Base-by-base conservation (phyloP, 2,888 invertebrate genomes). In the Glaucopsyche alexis region DNA sequence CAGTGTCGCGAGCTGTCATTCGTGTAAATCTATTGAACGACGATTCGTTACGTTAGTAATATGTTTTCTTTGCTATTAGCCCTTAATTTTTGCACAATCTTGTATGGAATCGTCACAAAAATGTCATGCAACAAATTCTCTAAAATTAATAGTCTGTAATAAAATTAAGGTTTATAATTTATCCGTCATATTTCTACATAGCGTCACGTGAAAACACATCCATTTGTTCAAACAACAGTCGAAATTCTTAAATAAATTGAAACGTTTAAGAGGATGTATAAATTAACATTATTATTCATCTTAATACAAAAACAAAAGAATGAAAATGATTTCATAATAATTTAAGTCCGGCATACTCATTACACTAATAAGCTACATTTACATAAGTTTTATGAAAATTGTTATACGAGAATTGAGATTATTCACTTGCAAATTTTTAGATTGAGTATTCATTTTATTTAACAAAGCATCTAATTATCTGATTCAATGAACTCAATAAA, bases 261-360 rank as follows among this genome's bases (percentile, higher is more conserved):
- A 60, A 38, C 29, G 38, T 60, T 60, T 60, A 29, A 38, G 29
- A 19, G 38, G 6, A 38, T 29, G 29, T 38, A 29, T 29, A 60
- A 60, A 60, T 60, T 38, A 60, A 16, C 60, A 60, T 60, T 60
- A 38, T 60, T 60, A 60, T 29, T 60, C 14, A 60, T 60, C 11
- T 29, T 9, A 29, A 11, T 16, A 29, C 60, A n/a, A n/a, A 50
- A 14, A 50, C 50, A 60, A 29, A 60, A 60, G 55, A 60, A 60
- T 60, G 60, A 14, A 29, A 60, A 60, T 13, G 13, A 60, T 60
- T 60, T 13, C 7, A 60, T 60, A 14, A 7, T 19, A 14, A 38
- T 38, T 14, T 60, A 38, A 13, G 38, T 60, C 60, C 29, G 29
- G 29, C 11, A 6, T 16, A 29, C 19, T 55, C 55, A 47, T 60